phyloP scores from a whole-genome alignment of 2,888 invertebrate genomes.

The Spisula subtruncata region DNA sequence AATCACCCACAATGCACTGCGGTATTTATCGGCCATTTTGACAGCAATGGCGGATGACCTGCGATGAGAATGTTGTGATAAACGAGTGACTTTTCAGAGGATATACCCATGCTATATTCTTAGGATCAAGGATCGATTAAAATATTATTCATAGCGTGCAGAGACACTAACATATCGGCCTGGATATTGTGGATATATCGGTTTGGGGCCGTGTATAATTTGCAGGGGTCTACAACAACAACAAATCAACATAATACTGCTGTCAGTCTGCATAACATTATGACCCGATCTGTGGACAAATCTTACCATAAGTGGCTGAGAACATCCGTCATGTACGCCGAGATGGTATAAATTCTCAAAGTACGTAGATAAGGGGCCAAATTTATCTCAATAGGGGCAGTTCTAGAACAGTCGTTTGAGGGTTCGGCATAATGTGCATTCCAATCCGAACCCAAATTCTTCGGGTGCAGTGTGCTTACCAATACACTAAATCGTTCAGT shows the following conservation, averaged over 20 bases:
- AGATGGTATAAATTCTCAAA: not conserved
- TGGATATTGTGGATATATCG: not conserved
- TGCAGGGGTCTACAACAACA: slow-evolving; percentile 40
- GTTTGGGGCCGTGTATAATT: not conserved
- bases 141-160: not conserved
- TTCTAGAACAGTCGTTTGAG: not conserved
- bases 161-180: not conserved
- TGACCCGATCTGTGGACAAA: not conserved
- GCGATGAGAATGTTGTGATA: not conserved
- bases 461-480: not conserved
- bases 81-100: slow-evolving; percentile 3
- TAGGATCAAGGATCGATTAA: not conserved
- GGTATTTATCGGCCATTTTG: slow-evolving; percentile 76
- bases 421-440: slow-evolving; percentile 13
- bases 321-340: not conserved
- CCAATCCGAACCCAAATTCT: not conserved
- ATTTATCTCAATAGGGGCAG: not conserved
- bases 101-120: not conserved
- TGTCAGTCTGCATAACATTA: slow-evolving; percentile 49
- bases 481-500: not conserved
- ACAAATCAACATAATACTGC: slow-evolving; percentile 49
- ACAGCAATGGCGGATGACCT: slow-evolving; percentile 56
- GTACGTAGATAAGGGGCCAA: not conserved
- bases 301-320: not conserved
- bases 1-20: slow-evolving; percentile 74